These are phyloP conservation scores for Habrosyne pyritoides DNA, from an alignment of 2,888 invertebrate species.

Conservation along the genomic window DNA sequence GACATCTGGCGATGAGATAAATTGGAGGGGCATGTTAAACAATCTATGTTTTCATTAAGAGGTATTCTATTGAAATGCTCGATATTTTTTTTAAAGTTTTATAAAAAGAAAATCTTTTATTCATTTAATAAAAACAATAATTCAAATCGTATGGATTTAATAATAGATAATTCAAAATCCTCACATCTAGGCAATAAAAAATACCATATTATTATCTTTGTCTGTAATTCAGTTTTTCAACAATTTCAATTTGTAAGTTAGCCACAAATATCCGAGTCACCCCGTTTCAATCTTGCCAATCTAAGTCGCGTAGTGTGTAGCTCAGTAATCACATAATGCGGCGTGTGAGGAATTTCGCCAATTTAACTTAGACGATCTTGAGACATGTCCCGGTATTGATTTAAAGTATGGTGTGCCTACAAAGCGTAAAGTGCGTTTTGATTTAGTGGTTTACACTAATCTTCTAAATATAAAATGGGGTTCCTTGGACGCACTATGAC, in stretches of 20 bases:
- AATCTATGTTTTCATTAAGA: conserved; percentile 20
- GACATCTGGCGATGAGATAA: conserved; percentile 14
- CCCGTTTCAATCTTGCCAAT: conserved; percentile 2
- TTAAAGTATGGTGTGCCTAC: not conserved
- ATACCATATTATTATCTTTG: not conserved
- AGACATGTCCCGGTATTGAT: conserved; percentile 11
- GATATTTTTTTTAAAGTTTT: too few species aligned
- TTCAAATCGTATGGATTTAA: too few species aligned
- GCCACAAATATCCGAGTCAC: conserved; percentile 10
- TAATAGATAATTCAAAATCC: too few species aligned
- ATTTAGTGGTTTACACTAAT: too few species aligned
- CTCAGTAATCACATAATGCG: conserved; percentile 25
- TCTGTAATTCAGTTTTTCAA: conserved; percentile 11
- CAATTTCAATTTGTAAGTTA: conserved; percentile 14
- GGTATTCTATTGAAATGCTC: too few species aligned
- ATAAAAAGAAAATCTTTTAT: too few species aligned
- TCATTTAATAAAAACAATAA: too few species aligned
- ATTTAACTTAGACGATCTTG: conserved; percentile 34
- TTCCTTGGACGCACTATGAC: too few species aligned
- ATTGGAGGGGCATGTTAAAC: conserved; percentile 3
- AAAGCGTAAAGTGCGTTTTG: not conserved
- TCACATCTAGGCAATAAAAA: too few species aligned
- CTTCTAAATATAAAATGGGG: too few species aligned
- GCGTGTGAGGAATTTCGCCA: conserved; percentile 28
- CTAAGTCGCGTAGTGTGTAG: conserved; percentile 7